Evolutionary conservation across 2,113 vertebrate genomes (phyloP).

Genomic region (Oostethus manadensis): DNA sequence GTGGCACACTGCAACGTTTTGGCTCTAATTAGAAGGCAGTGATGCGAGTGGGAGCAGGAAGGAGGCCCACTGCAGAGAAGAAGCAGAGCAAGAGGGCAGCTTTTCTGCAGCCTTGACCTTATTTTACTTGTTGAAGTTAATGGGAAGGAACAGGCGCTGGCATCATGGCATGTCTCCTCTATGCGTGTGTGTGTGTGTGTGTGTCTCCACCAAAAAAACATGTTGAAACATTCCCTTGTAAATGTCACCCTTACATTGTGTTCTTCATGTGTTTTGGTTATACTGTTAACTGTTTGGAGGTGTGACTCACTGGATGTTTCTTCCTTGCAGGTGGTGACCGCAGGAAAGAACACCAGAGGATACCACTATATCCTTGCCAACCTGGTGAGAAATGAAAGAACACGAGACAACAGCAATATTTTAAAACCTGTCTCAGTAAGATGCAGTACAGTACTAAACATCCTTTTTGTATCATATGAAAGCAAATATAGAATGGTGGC

Average conservation of each 20-base stretch:
- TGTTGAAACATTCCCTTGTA: constrained; percentile 18
- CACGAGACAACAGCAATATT: constrained; percentile 12
- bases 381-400: constrained; percentile 80
- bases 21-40: constrained; percentile 51
- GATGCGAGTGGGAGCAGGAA: constrained; percentile 22
- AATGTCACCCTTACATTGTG: constrained; percentile 24
- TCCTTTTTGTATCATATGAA: no score
- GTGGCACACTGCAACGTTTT: constrained; percentile 30
- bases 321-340: constrained; percentile 84
- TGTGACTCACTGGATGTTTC: constrained; percentile 42
- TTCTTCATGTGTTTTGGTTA: neutral
- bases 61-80: constrained; percentile 16
- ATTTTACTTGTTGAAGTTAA: constrained; percentile 68
- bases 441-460: no score
- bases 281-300: constrained; percentile 30
- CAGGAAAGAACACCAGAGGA: constrained; percentile 91
- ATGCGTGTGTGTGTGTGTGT: constrained; percentile 8
- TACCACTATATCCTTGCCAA: constrained; percentile 98
- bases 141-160: constrained; percentile 62
- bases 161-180: constrained; percentile 43
- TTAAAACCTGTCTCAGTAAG: no score
- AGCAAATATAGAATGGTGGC: no score
- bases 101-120: constrained; percentile 61
- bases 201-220: constrained; percentile 23
- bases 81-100: constrained; percentile 34